These are phyloP conservation scores for Sarcophaga rosellei DNA, from an alignment of 2,888 invertebrate species.

Conservation along the genomic window DNA sequence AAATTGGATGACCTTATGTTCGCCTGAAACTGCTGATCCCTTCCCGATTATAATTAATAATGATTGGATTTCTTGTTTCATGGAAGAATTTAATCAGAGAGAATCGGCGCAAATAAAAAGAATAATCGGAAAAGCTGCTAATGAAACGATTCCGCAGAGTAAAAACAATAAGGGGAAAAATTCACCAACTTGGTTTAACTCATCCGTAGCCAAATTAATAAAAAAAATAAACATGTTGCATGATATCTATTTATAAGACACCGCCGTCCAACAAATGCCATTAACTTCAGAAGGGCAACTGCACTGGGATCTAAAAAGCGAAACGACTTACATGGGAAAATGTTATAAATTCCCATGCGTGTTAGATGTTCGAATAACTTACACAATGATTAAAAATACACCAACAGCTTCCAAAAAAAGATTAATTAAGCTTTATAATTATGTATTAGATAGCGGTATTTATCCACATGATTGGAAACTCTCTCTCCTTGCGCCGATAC, in stretches of 20 bases:
- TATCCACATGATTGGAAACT: background rate
- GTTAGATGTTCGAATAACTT: background rate
- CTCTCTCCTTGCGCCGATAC: too few relatives aligned
- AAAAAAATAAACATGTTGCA: background rate
- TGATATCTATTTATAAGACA: background rate
- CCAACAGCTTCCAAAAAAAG: background rate
- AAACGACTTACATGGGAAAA: background rate
- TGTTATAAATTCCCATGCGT: too few relatives aligned
- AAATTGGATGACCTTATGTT: background rate
- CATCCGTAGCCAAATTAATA: background rate
- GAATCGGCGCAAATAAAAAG: background rate
- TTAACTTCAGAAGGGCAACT: background rate
- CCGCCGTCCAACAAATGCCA: background rate
- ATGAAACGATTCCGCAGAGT: background rate
- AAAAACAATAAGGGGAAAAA: background rate
- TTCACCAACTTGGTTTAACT: background rate
- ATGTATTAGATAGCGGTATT: too few relatives aligned
- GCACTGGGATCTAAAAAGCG: background rate
- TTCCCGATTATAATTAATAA: slow-evolving; percentile 10
- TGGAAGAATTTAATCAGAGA: background rate
- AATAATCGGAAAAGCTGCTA: background rate
- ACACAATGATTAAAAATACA: too few relatives aligned
- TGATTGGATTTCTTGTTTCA: background rate
- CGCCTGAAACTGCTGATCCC: slow-evolving; percentile 2
- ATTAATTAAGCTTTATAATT: too few relatives aligned